phyloP scores from a whole-genome alignment of 2,113 vertebrate species.

The Bos indicus region DNA sequence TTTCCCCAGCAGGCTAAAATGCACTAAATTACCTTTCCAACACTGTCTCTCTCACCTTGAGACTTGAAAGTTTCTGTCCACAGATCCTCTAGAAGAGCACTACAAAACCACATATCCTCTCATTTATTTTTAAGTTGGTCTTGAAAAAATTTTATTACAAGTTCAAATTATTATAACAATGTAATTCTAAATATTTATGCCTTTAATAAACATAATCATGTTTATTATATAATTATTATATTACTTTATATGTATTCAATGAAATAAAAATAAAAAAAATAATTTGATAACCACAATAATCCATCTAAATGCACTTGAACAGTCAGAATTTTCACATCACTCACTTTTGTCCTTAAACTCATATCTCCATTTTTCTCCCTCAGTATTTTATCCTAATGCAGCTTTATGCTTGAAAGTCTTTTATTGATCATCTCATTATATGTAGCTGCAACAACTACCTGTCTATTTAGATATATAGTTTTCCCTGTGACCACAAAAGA shows the following conservation, averaged over 20 bases:
- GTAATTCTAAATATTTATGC: constrained; percentile 12
- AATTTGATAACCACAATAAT: neutral
- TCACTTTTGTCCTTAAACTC: neutral
- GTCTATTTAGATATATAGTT: neutral
- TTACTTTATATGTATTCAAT: neutral
- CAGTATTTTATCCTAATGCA: neutral
- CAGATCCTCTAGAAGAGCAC: neutral
- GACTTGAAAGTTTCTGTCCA: neutral
- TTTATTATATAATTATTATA: neutral
- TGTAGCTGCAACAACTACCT: neutral
- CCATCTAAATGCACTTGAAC: neutral
- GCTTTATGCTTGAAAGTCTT: neutral
- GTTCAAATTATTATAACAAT: constrained; percentile 19
- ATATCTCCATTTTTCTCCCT: neutral
- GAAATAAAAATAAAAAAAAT: neutral
- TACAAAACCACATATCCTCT: neutral
- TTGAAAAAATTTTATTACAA: neutral
- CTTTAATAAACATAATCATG: constrained; percentile 13
- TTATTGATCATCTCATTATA: neutral
- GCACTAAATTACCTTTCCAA: neutral
- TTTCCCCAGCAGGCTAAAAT: neutral
- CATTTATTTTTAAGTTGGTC: constrained; percentile 1
- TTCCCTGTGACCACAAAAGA: neutral
- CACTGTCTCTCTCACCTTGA: neutral
- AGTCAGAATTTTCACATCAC: neutral